Evolutionary conservation across 1,140 invertebrate genomes (phyloP).

Genomic region (Drosophila ogumai): DNA sequence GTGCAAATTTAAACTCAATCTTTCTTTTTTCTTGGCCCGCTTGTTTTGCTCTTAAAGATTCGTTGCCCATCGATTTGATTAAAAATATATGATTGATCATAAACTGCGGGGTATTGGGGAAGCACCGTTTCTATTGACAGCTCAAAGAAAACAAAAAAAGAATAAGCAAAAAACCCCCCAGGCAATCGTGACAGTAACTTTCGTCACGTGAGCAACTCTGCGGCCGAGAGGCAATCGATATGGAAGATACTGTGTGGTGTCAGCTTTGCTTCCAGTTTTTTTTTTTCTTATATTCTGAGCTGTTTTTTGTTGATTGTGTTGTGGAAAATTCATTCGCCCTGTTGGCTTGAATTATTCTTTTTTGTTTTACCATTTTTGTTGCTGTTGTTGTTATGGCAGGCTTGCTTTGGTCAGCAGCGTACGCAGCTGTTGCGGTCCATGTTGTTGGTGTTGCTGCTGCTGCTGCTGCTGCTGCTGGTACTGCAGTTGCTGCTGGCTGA

Average conservation of each 20-base stretch:
- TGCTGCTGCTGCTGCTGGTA: constrained; percentile 40
- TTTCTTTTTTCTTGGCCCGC: neutral
- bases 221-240: constrained; percentile 39
- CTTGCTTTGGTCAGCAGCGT: constrained; percentile 59
- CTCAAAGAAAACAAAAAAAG: constrained; percentile 1
- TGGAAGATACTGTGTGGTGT: constrained; percentile 46
- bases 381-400: constrained; percentile 30
- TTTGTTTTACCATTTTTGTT: constrained; percentile 28
- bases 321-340: constrained; percentile 67
- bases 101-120: constrained; percentile 2
- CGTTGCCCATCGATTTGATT: constrained; percentile 12
- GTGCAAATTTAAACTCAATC: too few relatives aligned
- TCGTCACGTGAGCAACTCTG: constrained; percentile 39
- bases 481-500: constrained; percentile 40
- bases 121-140: constrained; percentile 5
- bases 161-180: neutral
- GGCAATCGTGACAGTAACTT: constrained; percentile 26
- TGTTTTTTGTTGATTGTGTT: constrained; percentile 41
- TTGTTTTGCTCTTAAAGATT: neutral
- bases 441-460: constrained; percentile 36
- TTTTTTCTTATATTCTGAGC: constrained; percentile 33
- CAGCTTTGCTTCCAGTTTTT: constrained; percentile 27
- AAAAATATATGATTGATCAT: constrained; percentile 34
- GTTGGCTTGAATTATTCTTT: constrained; percentile 29
- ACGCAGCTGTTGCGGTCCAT: constrained; percentile 64